Percentiles rank a stretch among this genome's conserved stretches.
phyloP scores from a whole-genome alignment of 2,888 invertebrate species.

The Celastrina argiolus region DNA sequence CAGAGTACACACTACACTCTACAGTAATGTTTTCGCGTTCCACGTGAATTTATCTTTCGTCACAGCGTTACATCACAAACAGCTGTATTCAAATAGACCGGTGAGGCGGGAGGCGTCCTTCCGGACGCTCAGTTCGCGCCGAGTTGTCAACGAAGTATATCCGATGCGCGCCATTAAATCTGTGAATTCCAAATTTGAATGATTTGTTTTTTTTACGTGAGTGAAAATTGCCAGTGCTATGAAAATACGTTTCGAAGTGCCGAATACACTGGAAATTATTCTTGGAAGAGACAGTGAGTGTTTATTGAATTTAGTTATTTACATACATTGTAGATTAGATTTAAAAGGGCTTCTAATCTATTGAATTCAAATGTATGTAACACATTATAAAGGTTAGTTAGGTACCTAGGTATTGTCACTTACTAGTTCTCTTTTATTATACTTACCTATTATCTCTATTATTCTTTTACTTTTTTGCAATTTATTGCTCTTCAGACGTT shows the following conservation, averaged over 20 bases:
- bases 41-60: conserved; percentile 56
- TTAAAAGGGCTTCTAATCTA: conserved; percentile 3
- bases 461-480: too few species aligned
- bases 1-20: neutral
- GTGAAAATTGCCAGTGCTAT: conserved; percentile 54
- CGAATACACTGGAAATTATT: conserved; percentile 73
- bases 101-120: conserved; percentile 69
- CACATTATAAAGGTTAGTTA: neutral
- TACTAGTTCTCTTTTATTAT: neutral
- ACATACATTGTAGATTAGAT: neutral
- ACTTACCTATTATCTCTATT: too few species aligned
- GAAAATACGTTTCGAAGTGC: conserved; percentile 73
- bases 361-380: neutral
- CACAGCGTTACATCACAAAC: conserved; percentile 59
- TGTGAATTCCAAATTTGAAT: conserved; percentile 37
- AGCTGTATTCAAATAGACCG: conserved; percentile 57
- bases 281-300: conserved; percentile 60
- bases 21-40: neutral
- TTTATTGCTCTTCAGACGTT: too few species aligned
- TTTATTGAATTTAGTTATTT: neutral
- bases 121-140: conserved; percentile 57
- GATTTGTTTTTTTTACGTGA: conserved; percentile 25
- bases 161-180: conserved; percentile 57
- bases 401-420: too few species aligned
- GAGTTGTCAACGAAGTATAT: conserved; percentile 61